phyloP scores from a whole-genome alignment of 1,140 invertebrate genomes.

The Neocloeon triangulifer region DNA sequence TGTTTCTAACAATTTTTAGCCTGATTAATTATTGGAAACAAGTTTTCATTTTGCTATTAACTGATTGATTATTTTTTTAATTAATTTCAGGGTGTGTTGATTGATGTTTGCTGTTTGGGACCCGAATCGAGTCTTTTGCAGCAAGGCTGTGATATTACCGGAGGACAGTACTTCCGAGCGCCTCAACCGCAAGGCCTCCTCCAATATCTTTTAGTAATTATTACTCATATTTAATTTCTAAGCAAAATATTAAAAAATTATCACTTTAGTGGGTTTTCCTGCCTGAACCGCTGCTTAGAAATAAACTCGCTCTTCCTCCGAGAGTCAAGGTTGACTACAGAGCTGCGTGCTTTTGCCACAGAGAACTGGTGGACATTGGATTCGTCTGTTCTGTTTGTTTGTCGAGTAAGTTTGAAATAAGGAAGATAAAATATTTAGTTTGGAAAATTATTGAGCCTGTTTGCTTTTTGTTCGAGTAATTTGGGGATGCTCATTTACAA shows the following conservation, averaged over 20 bases:
- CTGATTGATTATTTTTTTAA: too few species aligned
- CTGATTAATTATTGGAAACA: too few species aligned
- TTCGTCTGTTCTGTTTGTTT: constrained; percentile 96
- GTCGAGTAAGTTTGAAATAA: constrained; percentile 46
- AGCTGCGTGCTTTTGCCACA: constrained; percentile 93
- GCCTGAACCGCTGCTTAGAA: constrained; percentile 54
- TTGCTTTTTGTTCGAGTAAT: too few species aligned
- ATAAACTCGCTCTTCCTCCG: constrained; percentile 69
- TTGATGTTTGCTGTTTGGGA: constrained; percentile 86
- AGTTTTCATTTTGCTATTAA: too few species aligned
- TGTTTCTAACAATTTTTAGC: too few species aligned
- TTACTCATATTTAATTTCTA: constrained; percentile 4
- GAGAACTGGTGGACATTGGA: constrained; percentile 87
- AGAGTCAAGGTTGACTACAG: constrained; percentile 82
- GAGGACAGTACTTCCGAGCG: constrained; percentile 65
- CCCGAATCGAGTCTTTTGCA: constrained; percentile 76
- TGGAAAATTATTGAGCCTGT: too few species aligned
- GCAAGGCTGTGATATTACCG: constrained; percentile 90
- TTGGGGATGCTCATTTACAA: too few species aligned
- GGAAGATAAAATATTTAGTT: too few species aligned
- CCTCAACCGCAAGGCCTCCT: constrained; percentile 61
- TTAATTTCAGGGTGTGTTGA: constrained; percentile 51
- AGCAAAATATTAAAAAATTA: constrained; percentile 7
- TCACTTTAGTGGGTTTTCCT: constrained; percentile 73
- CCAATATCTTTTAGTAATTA: constrained; percentile 70